Percentiles rank a stretch among this genome's conserved stretches.
Conservation (phyloP, 1,140 invertebrate genomes). For the Colletes latitarsis region DNA sequence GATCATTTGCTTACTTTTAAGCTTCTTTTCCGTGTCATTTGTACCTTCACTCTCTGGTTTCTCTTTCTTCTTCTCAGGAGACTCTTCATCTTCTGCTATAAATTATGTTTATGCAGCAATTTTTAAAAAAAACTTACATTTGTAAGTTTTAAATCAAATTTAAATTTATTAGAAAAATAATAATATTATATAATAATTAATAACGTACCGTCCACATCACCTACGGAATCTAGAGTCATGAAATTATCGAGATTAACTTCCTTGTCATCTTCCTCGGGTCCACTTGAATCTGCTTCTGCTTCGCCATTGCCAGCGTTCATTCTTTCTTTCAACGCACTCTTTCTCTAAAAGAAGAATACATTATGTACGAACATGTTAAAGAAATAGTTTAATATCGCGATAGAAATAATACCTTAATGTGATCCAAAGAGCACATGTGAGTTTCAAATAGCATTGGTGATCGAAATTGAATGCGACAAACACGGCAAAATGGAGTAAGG, state of each 20-base stretch:
- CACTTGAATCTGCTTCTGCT: constrained; percentile 81
- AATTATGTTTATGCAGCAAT: constrained; percentile 31
- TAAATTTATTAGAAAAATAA: not conserved
- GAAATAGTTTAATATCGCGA: not conserved
- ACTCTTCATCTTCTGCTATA: constrained; percentile 83
- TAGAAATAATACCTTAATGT: constrained; percentile 85
- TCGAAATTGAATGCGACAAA: constrained; percentile 87
- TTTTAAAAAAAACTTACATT: not conserved
- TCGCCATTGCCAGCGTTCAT: constrained; percentile 71
- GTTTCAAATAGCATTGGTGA: constrained; percentile 91
- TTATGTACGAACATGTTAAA: not conserved
- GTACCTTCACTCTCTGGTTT: constrained; percentile 75
- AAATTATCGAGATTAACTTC: constrained; percentile 91
- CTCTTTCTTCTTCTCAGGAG: constrained; percentile 83
- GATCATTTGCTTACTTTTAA: constrained; percentile 85
- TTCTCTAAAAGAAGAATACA: constrained; percentile 68
- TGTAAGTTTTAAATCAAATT: not conserved
- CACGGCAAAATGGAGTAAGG: constrained; percentile 89
- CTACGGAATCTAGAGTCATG: constrained; percentile 91
- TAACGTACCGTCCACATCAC: constrained; percentile 88
- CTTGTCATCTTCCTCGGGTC: constrained; percentile 84
- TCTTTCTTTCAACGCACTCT: constrained; percentile 73
- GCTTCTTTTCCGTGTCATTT: constrained; percentile 78
- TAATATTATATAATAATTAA: not conserved
- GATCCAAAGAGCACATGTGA: constrained; percentile 89